Conservation (phyloP, 1,140 invertebrate genomes). For the Centruroides vittatus region DNA sequence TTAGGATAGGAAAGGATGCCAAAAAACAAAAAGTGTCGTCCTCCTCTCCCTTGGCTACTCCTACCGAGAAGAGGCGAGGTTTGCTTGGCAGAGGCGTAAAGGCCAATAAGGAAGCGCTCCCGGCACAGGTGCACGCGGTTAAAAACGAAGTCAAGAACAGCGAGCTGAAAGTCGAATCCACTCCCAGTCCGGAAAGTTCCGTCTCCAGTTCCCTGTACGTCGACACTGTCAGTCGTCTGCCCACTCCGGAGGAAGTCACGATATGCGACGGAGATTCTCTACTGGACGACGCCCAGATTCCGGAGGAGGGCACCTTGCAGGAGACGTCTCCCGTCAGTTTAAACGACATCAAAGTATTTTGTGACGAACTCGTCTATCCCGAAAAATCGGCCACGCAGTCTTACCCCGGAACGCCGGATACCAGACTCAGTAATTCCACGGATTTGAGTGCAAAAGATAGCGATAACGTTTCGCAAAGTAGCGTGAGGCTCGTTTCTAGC, state of each 20-base stretch:
- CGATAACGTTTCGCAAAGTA: no score
- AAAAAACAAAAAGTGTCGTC: background rate
- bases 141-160: background rate
- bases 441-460: no score
- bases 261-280: constrained; percentile 9
- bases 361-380: background rate
- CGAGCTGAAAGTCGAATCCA: background rate
- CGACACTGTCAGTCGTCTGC: constrained; percentile 15
- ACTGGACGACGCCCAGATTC: constrained; percentile 7
- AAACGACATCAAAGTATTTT: constrained; percentile 11
- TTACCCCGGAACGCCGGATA: constrained; percentile 4
- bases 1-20: constrained; percentile 1
- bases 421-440: no score
- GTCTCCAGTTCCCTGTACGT: constrained; percentile 15
- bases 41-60: background rate
- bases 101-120: background rate
- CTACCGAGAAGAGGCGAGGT: background rate
- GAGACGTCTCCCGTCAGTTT: constrained; percentile 10
- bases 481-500: no score
- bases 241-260: constrained; percentile 7
- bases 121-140: background rate
- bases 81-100: background rate
- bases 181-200: constrained; percentile 14
- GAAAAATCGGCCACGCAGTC: background rate
- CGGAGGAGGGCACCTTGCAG: constrained; percentile 10